Evolutionary conservation across 2,113 vertebrate genomes (phyloP), one percentile per base, ranked within the genome.

Genomic region (Uropsilus gracilis): DNA sequence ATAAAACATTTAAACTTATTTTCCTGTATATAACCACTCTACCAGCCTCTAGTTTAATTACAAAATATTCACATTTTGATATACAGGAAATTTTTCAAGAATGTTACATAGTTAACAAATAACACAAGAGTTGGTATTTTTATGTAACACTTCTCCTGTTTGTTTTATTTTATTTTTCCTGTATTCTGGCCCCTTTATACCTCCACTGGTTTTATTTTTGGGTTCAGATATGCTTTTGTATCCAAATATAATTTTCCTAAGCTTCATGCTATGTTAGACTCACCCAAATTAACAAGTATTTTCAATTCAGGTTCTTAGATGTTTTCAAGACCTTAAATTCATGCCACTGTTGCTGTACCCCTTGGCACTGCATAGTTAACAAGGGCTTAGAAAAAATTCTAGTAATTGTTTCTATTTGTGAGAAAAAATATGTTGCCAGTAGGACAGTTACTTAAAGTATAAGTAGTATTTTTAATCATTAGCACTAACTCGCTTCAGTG

Each of bases 381-480:
- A 53, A 77, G 39, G 34, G 24, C 39, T 91, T 89, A 37, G n/a
- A 48, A 84, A 85, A 77, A 63, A 69, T 95, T 80, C n/a, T 64
- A 39, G 83, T 68, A 42, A 90, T 64, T 91, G 63, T 89, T 86
- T 32, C 73, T 84, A 50, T 9, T 90, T 89, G 80, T 86, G 75
- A 90, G 92, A 92, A 95, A 95, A 94, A 76, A 86, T 44, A 37
- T 32, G n/a, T n/a, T n/a, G 11, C 20, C 87, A 48, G 44, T 8
- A 91, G 57, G 46, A 73, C 50, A 89, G 46, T 34, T 42, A 89
- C 63, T 89, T 72, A 48, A 66, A 87, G 26, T 53, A 0, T 91
- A 85, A 93, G 63, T 50, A 46, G 64, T 75, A 80, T 90, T 97
- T 96, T 92, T 84, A 92, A 69, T 59, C 69, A 59, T 94, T 64